Conservation (phyloP, 2,888 invertebrate species). For the Lasioglossum zephyrum region DNA sequence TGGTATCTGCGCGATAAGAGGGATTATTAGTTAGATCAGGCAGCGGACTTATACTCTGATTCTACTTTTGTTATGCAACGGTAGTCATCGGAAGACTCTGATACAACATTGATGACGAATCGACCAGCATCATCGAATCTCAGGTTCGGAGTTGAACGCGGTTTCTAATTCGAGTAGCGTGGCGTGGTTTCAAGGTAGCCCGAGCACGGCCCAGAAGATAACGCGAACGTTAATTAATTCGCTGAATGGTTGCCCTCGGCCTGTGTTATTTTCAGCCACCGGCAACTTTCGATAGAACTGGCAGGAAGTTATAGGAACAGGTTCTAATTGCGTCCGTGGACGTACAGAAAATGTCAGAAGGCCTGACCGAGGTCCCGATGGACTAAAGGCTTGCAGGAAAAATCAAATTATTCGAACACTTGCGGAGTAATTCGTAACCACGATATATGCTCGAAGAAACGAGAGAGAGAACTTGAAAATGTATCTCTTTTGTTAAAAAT, state of each 20-base stretch:
- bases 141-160: background rate
- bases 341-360: background rate
- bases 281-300: conserved; percentile 40
- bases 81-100: background rate
- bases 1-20: background rate
- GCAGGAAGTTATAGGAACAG: conserved; percentile 8
- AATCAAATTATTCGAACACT: background rate
- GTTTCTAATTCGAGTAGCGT: conserved; percentile 9
- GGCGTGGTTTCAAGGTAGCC: conserved; percentile 24
- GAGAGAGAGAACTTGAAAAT: background rate
- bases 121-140: background rate
- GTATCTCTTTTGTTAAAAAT: background rate
- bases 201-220: conserved; percentile 16
- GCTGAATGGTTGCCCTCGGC: conserved; percentile 46
- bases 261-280: conserved; percentile 45
- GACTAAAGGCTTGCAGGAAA: background rate
- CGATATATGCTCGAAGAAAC: background rate
- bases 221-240: conserved; percentile 34
- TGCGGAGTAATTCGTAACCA: background rate
- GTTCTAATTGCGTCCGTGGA: conserved; percentile 25
- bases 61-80: background rate
- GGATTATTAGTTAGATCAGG: background rate
- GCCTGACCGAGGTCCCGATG: background rate
- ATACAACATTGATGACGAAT: background rate
- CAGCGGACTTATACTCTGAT: no score